These are phyloP conservation scores for Lysiphlebus fabarum DNA, from an alignment of 1,140 invertebrate genomes.

Conservation along the genomic window DNA sequence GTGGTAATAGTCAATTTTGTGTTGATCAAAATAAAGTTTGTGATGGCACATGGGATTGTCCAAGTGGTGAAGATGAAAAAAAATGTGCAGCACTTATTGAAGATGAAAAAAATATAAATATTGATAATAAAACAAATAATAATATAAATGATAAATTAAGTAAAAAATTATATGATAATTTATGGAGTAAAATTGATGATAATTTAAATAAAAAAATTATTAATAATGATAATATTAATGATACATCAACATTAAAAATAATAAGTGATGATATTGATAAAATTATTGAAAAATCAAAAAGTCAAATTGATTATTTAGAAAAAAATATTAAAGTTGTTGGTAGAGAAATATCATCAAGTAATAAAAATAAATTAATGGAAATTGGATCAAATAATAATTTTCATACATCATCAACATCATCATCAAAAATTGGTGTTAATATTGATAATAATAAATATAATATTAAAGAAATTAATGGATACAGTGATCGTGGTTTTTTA, in stretches of 20 bases:
- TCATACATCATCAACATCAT: slow-evolving; percentile 23
- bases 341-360: slow-evolving; percentile 40
- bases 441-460: slow-evolving; percentile 22
- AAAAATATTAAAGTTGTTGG: slow-evolving; percentile 32
- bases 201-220: slow-evolving; percentile 10
- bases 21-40: slow-evolving; percentile 66
- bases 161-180: background rate
- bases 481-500: slow-evolving; percentile 62
- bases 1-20: slow-evolving; percentile 68
- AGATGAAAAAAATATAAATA: slow-evolving; percentile 34
- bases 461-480: slow-evolving; percentile 40
- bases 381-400: slow-evolving; percentile 28
- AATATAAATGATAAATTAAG: background rate
- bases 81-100: slow-evolving; percentile 60
- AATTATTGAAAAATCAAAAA: background rate
- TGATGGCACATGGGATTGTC: slow-evolving; percentile 75
- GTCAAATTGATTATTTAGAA: background rate
- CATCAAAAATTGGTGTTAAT: slow-evolving; percentile 22
- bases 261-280: background rate
- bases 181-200: background rate
- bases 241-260: slow-evolving; percentile 36
- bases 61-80: slow-evolving; percentile 76
- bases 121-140: background rate
- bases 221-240: slow-evolving; percentile 35
- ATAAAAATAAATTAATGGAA: slow-evolving; percentile 30